Conservation (phyloP, 2,113 vertebrate genomes). For the Bubo scandiacus region DNA sequence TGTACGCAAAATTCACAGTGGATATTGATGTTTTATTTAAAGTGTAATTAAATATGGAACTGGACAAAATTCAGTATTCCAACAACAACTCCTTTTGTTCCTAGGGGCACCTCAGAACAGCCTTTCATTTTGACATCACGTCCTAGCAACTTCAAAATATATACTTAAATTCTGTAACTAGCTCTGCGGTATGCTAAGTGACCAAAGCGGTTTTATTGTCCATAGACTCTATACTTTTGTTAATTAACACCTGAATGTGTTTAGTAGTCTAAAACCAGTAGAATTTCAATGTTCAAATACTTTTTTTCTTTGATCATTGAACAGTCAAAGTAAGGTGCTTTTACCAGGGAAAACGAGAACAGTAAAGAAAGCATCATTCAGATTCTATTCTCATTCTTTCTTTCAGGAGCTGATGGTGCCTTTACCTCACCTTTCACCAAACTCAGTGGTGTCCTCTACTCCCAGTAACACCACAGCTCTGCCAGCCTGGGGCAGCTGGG, state of each 20-base stretch:
- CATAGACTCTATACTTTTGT: neutral
- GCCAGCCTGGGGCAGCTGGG: neutral
- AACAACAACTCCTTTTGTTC: neutral
- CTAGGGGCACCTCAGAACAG: neutral
- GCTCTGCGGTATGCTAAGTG: neutral
- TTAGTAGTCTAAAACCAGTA: neutral
- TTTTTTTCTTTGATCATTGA: neutral
- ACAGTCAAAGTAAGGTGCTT: neutral
- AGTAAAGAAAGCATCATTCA: neutral
- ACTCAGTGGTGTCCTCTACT: neutral
- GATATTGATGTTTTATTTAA: neutral
- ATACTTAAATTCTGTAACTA: neutral
- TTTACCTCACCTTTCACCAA: neutral
- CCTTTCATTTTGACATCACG: neutral
- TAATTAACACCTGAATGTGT: too few relatives aligned
- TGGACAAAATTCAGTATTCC: neutral
- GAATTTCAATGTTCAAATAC: neutral
- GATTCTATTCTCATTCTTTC: neutral
- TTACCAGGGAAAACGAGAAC: neutral
- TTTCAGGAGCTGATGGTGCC: neutral
- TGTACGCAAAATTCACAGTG: neutral
- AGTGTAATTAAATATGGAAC: neutral
- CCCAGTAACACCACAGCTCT: neutral
- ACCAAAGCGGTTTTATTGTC: neutral
- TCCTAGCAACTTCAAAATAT: neutral